A percentile compares a stretch with the other conserved stretches of the same genome.
Conservation (phyloP, 2,888 invertebrate genomes). For the Melitaea athalia region DNA sequence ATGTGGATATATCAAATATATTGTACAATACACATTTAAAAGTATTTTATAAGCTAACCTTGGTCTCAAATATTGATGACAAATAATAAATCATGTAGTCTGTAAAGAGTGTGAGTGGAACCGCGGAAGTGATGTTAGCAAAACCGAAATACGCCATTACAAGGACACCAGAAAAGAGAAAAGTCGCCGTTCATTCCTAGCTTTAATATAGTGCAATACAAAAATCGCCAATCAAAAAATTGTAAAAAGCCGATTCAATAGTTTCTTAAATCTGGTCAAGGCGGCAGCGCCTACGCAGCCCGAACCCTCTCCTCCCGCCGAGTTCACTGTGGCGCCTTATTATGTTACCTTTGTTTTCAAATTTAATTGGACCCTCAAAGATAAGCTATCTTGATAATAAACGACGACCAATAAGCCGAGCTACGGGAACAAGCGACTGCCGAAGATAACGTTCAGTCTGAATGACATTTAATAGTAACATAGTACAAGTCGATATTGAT, state of each 20-base stretch:
- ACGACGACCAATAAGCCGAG: slow-evolving; percentile 80
- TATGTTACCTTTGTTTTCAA: slow-evolving; percentile 82
- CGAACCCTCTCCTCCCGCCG: slow-evolving; percentile 42
- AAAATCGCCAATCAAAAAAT: slow-evolving; percentile 23
- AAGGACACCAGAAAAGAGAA: not conserved
- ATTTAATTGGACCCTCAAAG: slow-evolving; percentile 81
- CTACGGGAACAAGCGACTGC: slow-evolving; percentile 71
- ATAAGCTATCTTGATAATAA: slow-evolving; percentile 82
- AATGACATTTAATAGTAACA: slow-evolving; percentile 66
- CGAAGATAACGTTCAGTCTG: slow-evolving; percentile 55
- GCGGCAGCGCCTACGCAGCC: slow-evolving; percentile 70
- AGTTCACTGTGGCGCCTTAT: slow-evolving; percentile 76
- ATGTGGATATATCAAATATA: too few species aligned
- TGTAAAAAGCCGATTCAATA: slow-evolving; percentile 56
- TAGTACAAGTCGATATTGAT: slow-evolving; percentile 35
- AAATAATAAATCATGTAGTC: too few species aligned
- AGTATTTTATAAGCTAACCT: too few species aligned
- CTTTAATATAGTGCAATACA: not conserved
- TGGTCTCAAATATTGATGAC: too few species aligned
- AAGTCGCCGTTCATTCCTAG: not conserved
- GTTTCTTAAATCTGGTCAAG: slow-evolving; percentile 67
- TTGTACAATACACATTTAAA: too few species aligned
- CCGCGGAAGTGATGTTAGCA: too few species aligned
- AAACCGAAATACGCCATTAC: too few species aligned
- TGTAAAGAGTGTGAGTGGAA: too few species aligned